phyloP scores from a whole-genome alignment of 1,140 invertebrate species.

The Drosophila serrata region DNA sequence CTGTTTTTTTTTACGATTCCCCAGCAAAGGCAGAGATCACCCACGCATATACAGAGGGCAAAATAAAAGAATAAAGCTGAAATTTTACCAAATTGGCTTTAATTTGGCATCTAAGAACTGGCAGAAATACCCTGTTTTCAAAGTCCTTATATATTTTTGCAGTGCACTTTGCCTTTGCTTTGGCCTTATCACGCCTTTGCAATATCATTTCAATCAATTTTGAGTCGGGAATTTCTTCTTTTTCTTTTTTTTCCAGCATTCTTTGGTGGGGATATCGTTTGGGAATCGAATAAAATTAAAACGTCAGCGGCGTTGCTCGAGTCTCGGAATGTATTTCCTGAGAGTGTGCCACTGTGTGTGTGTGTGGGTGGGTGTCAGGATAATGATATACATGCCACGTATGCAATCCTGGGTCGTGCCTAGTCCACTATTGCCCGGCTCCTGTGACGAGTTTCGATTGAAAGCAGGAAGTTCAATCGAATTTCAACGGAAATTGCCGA shows the following conservation, averaged over 20 bases:
- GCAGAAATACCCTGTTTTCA: background rate
- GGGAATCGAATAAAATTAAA: constrained; percentile 79
- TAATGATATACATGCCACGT: constrained; percentile 83
- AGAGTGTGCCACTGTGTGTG: constrained; percentile 8
- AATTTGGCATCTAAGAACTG: background rate
- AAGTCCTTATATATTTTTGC: background rate
- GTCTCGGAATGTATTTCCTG: constrained; percentile 44
- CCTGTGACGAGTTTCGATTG: constrained; percentile 19
- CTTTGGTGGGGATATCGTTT: background rate
- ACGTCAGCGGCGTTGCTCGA: constrained; percentile 66
- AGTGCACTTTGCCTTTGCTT: constrained; percentile 14
- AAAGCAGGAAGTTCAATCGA: constrained; percentile 79
- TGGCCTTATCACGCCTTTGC: constrained; percentile 67
- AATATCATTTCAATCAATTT: constrained; percentile 84
- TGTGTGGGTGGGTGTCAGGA: constrained; percentile 31
- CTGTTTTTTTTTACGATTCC: constrained; percentile 75
- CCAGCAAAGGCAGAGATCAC: constrained; percentile 17
- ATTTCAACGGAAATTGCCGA: constrained; percentile 84
- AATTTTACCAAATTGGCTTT: background rate
- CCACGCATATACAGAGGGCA: constrained; percentile 29
- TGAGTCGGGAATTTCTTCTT: constrained; percentile 65
- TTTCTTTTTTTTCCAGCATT: constrained; percentile 1
- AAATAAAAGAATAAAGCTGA: background rate
- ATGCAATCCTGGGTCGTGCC: constrained; percentile 67
- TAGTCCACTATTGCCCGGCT: constrained; percentile 54